Base-by-base conservation (phyloP, 1,140 invertebrate genomes). In the Anastrepha ludens region DNA sequence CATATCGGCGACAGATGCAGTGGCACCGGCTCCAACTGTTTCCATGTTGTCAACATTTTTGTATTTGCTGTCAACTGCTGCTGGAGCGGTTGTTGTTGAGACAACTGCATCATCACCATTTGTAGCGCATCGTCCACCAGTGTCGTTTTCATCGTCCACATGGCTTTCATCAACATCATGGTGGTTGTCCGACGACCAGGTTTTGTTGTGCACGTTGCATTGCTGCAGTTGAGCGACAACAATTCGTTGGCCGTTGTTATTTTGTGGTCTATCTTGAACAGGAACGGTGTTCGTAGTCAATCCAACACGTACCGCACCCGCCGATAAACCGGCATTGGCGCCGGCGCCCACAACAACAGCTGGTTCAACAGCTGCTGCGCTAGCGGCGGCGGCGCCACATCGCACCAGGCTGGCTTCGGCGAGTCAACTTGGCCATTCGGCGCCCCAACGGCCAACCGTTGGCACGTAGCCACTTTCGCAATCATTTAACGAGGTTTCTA, bases 381-480 rank as follows among this genome's bases (percentile, higher is more conserved):
- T 85, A 55, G 44, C 85, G 85, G 64, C 39, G 86, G 89, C 86
- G 89, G 85, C 85, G 81, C 87, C 87, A 88, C 87, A 93, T 93
- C 94, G 93, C 92, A 94, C 94, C 93, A 94, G 93, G 91, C 92
- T 93, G 90, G 92, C 94, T 94, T 94, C 94, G 94, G 94, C 96
- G 97, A 98, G 97, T 97, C 97, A 98, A 97, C 97, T 98, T 94
- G 97, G 97, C 97, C 97, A 98, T 94, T 98, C 97, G 93, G 95
- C 96, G 93, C 97, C 97, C 97, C 97, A 97, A 89, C 97, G 96
- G 91, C 96, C 96, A 91, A 97, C 96, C 90, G 95, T 95, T 94
- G 96, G 96, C 94, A 96, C 94, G 90, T 95, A 95, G 89, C 95
- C 94, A 94, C 94, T 92, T 93, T 95, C 95, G 89, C 90, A 91